Conservation (phyloP, 2,888 invertebrate species). For the Nycteola revayana region DNA sequence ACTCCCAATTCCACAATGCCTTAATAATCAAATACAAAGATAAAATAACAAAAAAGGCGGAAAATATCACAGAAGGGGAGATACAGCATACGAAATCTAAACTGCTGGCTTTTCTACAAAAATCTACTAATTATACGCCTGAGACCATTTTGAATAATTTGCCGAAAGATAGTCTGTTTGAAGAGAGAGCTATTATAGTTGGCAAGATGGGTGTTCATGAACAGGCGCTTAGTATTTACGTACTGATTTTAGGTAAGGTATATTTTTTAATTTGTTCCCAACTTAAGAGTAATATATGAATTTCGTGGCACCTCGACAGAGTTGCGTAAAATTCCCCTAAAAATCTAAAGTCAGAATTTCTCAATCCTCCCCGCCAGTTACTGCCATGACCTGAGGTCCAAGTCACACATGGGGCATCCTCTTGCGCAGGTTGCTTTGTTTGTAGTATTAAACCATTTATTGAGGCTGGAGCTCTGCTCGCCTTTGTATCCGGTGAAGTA, state of each 20-base stretch:
- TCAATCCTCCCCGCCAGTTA: too few relatives aligned
- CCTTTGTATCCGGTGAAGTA: too few relatives aligned
- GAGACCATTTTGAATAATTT: constrained; percentile 94
- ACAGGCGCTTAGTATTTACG: constrained; percentile 95
- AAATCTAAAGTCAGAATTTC: too few relatives aligned
- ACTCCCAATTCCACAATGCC: constrained; percentile 93
- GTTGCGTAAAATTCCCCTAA: too few relatives aligned
- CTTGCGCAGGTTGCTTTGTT: too few relatives aligned
- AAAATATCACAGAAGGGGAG: constrained; percentile 59
- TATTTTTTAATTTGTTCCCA: too few relatives aligned
- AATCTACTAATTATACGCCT: constrained; percentile 91
- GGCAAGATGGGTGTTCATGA: constrained; percentile 96
- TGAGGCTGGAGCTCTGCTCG: too few relatives aligned
- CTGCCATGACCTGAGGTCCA: too few relatives aligned
- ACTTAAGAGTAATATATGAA: too few relatives aligned
- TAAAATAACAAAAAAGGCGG: constrained; percentile 77
- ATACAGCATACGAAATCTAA: constrained; percentile 71
- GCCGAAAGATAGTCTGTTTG: constrained; percentile 91
- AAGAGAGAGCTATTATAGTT: constrained; percentile 96
- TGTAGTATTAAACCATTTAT: too few relatives aligned
- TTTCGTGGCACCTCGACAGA: too few relatives aligned
- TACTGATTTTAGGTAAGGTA: constrained; percentile 87
- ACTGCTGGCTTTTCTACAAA: constrained; percentile 90
- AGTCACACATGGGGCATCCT: too few relatives aligned
- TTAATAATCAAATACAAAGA: constrained; percentile 94